These are phyloP conservation scores for Oreochromis grahami DNA, from an alignment of 2,797 vertebrate genomes.

Conservation along the genomic window DNA sequence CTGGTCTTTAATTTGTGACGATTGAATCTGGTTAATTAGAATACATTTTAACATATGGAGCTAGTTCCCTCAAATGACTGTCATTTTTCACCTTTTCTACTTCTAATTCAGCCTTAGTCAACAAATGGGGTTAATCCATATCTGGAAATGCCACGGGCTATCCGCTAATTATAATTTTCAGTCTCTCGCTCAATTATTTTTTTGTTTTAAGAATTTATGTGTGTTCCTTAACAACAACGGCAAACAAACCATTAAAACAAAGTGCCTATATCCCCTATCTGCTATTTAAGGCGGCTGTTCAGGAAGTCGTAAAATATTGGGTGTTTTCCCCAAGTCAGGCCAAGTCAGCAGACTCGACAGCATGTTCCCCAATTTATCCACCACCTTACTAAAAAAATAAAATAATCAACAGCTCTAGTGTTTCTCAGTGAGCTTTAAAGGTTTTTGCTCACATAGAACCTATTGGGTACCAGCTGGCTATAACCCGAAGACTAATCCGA, in stretches of 20 bases:
- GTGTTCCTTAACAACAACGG: neutral
- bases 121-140: neutral
- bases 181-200: neutral
- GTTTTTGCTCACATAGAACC: neutral
- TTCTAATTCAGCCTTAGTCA: neutral
- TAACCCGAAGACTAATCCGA: neutral
- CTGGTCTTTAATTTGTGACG: neutral
- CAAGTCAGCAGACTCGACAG: neutral
- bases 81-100: neutral
- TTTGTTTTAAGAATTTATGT: neutral
- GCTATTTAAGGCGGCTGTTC: neutral
- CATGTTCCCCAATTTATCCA: neutral
- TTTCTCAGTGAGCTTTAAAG: neutral
- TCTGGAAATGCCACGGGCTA: neutral
- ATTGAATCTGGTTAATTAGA: neutral
- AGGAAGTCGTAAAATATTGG: neutral
- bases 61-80: neutral
- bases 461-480: neutral
- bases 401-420: neutral
- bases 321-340: neutral
- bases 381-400: neutral
- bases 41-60: neutral
- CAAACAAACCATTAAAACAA: neutral
- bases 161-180: neutral
- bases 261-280: neutral